These are phyloP conservation scores for Scartelaos histophorus DNA, from an alignment of 2,113 vertebrate genomes.

Conservation along the genomic window DNA sequence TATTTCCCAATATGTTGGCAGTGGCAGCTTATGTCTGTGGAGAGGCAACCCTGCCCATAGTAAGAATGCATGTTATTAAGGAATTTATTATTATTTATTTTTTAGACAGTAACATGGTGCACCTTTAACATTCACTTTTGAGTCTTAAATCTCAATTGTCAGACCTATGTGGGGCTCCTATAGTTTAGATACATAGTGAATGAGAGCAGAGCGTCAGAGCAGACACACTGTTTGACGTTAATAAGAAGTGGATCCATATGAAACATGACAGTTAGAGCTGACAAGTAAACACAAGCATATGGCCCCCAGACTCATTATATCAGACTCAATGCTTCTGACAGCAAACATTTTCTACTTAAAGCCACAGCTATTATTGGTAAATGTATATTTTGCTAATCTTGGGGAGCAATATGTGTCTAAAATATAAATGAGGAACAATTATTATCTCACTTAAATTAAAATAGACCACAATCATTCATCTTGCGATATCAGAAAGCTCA, in stretches of 20 bases:
- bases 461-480: neutral
- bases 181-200: neutral
- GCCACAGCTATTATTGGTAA: neutral
- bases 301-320: conserved; percentile 1
- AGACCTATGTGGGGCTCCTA: neutral
- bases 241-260: conserved; percentile 2
- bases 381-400: neutral
- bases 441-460: neutral
- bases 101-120: no score
- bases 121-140: neutral
- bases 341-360: neutral
- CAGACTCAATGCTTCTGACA: neutral
- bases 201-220: neutral
- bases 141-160: neutral
- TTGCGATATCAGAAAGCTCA: no score
- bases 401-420: neutral
- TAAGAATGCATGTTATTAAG: no score
- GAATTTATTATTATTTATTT: no score
- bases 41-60: no score
- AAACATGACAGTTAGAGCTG: conserved; percentile 11
- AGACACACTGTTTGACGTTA: conserved; percentile 1
- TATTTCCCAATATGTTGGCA: no score
- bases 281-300: conserved; percentile 11
- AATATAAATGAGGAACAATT: neutral
- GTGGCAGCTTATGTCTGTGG: no score